Percentiles rank a stretch among this genome's conserved stretches.
Evolutionary conservation across 2,797 vertebrate genomes (phyloP).

Genomic region (Cynopterus sphinx): DNA sequence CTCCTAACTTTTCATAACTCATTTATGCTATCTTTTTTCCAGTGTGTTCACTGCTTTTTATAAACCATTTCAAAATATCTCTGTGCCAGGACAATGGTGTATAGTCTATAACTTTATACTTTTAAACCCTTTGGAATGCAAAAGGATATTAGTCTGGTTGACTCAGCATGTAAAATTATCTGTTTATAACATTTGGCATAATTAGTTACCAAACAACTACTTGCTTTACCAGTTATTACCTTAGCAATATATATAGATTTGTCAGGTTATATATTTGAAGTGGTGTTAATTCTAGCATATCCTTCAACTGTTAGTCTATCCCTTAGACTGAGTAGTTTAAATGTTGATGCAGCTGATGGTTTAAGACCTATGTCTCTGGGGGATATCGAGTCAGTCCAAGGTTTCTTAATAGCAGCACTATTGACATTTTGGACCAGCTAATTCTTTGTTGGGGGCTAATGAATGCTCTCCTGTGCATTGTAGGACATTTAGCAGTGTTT

Average conservation of each 20-base stretch:
- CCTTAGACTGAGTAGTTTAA: not conserved
- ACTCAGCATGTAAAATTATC: conserved; percentile 16
- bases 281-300: not conserved
- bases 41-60: conserved; percentile 40
- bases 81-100: conserved; percentile 22
- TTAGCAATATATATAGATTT: conserved; percentile 4
- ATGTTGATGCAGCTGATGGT: not conserved
- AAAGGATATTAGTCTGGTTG: conserved; percentile 15
- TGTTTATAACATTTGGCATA: conserved; percentile 47
- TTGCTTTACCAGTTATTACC: conserved; percentile 7
- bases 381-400: not conserved
- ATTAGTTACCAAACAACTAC: not conserved
- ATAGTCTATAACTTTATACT: conserved; percentile 42
- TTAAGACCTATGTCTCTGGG: not conserved
- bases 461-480: not conserved
- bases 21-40: not conserved
- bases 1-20: conserved; percentile 36
- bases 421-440: not conserved
- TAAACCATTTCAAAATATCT: conserved; percentile 50
- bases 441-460: not conserved
- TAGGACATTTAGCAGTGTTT: not conserved
- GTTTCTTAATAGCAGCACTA: not conserved
- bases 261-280: not conserved
- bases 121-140: not conserved
- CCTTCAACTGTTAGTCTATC: not conserved